phyloP scores from a whole-genome alignment of 2,113 vertebrate genomes.

The Larimichthys crocea region DNA sequence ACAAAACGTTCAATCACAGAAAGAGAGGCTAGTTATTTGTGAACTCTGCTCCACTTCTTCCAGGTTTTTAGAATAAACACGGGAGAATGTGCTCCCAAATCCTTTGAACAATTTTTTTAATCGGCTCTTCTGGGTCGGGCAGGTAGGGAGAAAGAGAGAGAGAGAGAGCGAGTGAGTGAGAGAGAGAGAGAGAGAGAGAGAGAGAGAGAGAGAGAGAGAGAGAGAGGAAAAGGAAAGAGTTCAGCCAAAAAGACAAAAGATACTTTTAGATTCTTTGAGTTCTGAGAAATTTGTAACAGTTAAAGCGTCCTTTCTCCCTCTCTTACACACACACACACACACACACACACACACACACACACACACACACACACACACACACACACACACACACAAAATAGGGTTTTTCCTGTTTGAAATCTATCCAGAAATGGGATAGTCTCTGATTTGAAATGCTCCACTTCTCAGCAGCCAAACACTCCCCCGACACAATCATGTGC shows the following conservation, averaged over 20 bases:
- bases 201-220: background rate
- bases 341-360: background rate
- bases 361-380: slow-evolving; percentile 18
- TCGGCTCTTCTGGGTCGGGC: slow-evolving; percentile 52
- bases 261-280: slow-evolving; percentile 63
- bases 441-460: slow-evolving; percentile 58
- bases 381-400: slow-evolving; percentile 21
- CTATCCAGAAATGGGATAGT: slow-evolving; percentile 64
- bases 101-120: slow-evolving; percentile 69
- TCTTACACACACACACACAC: too few species aligned
- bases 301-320: background rate
- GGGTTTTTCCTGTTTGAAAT: slow-evolving; percentile 67
- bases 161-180: too few species aligned
- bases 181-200: too few species aligned
- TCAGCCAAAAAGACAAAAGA: slow-evolving; percentile 57
- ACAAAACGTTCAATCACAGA: slow-evolving; percentile 45
- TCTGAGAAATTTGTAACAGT: slow-evolving; percentile 56
- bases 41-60: slow-evolving; percentile 55
- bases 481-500: slow-evolving; percentile 52
- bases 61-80: slow-evolving; percentile 62
- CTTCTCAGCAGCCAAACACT: slow-evolving; percentile 60
- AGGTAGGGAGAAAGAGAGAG: slow-evolving; percentile 23
- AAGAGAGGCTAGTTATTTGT: slow-evolving; percentile 8
- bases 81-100: slow-evolving; percentile 63
- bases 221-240: slow-evolving; percentile 9